Evolutionary conservation across 92 coral and sea anemone species (phyloP).

Genomic region (Epizoanthus fatuus): DNA sequence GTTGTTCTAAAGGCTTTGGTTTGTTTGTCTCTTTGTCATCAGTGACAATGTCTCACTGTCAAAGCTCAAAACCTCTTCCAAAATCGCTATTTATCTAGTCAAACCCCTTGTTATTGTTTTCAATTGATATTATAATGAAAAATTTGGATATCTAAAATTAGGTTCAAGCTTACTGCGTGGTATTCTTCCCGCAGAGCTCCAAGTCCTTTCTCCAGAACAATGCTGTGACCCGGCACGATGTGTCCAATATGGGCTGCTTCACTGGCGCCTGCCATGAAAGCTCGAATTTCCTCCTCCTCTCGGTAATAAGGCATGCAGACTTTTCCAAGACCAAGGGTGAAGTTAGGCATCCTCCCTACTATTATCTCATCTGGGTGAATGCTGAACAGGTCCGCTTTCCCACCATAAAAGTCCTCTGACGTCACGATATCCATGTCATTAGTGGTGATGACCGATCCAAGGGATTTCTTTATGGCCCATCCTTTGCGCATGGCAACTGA

Average conservation of each 20-base stretch:
- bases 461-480: conserved; percentile 64
- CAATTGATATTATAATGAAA: no score
- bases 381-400: conserved; percentile 71
- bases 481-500: conserved; percentile 81
- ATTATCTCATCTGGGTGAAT: conserved; percentile 85
- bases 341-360: conserved; percentile 83
- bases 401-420: conserved; percentile 59
- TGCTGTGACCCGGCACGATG: conserved; percentile 70
- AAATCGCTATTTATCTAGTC: no score
- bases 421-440: conserved; percentile 49
- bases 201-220: conserved; percentile 73
- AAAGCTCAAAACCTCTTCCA: no score
- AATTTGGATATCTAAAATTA: neutral
- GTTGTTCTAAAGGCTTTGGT: no score
- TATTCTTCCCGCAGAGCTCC: conserved; percentile 56
- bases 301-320: conserved; percentile 79
- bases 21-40: no score
- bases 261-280: conserved; percentile 77
- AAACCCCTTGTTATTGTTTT: no score
- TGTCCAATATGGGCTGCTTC: conserved; percentile 83
- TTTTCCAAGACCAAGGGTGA: conserved; percentile 83
- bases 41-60: no score
- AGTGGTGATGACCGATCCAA: conserved; percentile 71
- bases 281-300: conserved; percentile 79
- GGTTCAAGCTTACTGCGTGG: neutral